These are phyloP conservation scores for Sphenopsis melanotis DNA, from an alignment of 2,797 vertebrate genomes.

Conservation along the genomic window DNA sequence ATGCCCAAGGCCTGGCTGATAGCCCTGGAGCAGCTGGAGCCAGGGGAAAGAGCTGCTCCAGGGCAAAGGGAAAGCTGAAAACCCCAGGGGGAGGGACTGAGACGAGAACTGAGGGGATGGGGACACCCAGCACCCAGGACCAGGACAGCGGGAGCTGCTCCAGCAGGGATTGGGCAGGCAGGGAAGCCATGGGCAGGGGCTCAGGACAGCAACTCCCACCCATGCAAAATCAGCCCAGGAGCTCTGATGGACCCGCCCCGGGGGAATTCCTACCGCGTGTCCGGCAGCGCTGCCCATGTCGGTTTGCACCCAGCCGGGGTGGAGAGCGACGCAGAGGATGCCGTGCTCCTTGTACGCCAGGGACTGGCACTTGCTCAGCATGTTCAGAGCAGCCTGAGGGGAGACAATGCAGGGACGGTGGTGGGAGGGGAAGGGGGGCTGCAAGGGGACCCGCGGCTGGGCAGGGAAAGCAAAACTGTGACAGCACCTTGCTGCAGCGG, in stretches of 20 bases:
- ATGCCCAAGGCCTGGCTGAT: background rate
- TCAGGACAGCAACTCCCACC: background rate
- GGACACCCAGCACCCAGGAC: background rate
- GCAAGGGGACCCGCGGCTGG: background rate
- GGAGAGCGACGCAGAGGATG: slow-evolving; percentile 3
- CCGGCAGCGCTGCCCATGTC: background rate
- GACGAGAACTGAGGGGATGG: accelerated
- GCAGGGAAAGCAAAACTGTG: background rate
- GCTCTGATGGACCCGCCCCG: background rate
- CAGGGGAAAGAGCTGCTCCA: background rate
- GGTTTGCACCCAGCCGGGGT: slow-evolving; percentile 52
- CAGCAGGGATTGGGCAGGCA: background rate
- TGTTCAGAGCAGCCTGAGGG: slow-evolving; percentile 53
- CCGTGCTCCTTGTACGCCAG: slow-evolving; percentile 8
- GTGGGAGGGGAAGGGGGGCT: background rate
- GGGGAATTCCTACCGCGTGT: background rate
- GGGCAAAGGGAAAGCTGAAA: background rate
- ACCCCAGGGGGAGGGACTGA: background rate
- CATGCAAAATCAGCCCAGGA: background rate
- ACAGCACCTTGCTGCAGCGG: slow-evolving; percentile 36
- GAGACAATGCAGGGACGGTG: accelerated
- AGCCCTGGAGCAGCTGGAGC: background rate
- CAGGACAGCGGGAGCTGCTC: background rate
- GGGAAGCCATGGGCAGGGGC: too few species aligned
- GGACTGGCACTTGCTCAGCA: slow-evolving; percentile 45